A percentile compares a stretch with the other conserved stretches of the same genome.
Conservation (phyloP, 2,113 vertebrate genomes). For the Echinops telfairi region DNA sequence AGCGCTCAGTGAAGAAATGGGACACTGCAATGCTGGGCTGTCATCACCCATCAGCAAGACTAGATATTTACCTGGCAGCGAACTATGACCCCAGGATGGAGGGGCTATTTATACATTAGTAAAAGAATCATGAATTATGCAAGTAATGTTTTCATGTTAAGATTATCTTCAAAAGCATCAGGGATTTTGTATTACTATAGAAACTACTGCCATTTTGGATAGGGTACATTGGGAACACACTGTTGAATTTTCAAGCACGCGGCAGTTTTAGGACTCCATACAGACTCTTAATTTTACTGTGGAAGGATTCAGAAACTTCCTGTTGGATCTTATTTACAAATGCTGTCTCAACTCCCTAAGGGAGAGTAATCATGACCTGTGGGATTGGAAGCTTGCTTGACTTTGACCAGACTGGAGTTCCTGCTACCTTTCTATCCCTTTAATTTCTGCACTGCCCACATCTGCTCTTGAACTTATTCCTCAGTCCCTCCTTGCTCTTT, state of each 20-base stretch:
- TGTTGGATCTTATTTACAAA: background rate
- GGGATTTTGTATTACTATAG: constrained; percentile 74
- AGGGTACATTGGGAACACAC: constrained; percentile 3
- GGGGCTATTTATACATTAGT: constrained; percentile 45
- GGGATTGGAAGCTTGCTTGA: background rate
- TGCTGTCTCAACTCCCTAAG: background rate
- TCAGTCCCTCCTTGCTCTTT: background rate
- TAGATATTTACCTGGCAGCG: background rate
- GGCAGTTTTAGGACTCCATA: background rate
- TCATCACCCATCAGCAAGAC: background rate
- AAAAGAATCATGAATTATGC: constrained; percentile 28
- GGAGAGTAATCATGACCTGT: background rate
- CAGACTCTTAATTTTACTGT: background rate
- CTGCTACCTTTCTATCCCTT: background rate
- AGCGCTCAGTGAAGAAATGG: background rate
- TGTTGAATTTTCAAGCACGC: constrained; percentile 31
- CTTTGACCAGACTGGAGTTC: background rate
- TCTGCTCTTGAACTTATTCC: background rate
- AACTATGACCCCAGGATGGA: background rate
- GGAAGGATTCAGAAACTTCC: background rate
- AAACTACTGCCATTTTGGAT: constrained; percentile 12
- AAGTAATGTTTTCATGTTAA: constrained; percentile 77
- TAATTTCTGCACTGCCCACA: background rate
- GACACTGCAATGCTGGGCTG: background rate
- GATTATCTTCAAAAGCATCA: constrained; percentile 64